A percentile compares a stretch with the other conserved stretches of the same genome.
These are phyloP conservation scores for Manis pentadactyla DNA, from an alignment of 2,797 vertebrate species.

Conservation along the genomic window DNA sequence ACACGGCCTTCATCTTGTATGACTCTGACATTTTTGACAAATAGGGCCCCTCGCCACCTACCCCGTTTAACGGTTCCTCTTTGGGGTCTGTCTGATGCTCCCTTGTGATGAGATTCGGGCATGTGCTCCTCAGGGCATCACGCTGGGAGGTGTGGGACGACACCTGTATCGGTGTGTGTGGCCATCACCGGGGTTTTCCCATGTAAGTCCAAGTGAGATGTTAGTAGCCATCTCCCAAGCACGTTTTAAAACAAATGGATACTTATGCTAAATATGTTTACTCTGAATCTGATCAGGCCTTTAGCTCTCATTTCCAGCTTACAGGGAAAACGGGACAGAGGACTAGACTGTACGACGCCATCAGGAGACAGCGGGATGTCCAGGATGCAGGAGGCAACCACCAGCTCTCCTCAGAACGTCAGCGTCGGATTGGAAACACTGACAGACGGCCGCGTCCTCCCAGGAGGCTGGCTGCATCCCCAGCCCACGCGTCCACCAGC, in stretches of 20 bases:
- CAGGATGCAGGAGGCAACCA: not conserved
- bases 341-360: not conserved
- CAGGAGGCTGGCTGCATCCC: not conserved
- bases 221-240: not conserved
- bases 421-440: not conserved
- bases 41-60: accelerated
- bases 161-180: not conserved
- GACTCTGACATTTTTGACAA: not conserved
- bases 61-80: not conserved
- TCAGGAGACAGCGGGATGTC: not conserved
- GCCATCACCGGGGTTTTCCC: not conserved
- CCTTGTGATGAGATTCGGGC: not conserved
- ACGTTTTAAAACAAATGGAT: not conserved
- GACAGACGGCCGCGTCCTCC: too few species aligned
- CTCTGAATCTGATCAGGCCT: not conserved
- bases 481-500: not conserved
- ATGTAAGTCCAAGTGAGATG: not conserved
- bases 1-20: not conserved
- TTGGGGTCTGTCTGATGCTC: not conserved
- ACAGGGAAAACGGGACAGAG: not conserved
- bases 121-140: not conserved
- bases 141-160: not conserved
- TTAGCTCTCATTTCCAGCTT: not conserved
- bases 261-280: not conserved
- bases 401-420: not conserved